Conservation (phyloP, 1,140 invertebrate genomes). For the Zaprionus ghesquierei region DNA sequence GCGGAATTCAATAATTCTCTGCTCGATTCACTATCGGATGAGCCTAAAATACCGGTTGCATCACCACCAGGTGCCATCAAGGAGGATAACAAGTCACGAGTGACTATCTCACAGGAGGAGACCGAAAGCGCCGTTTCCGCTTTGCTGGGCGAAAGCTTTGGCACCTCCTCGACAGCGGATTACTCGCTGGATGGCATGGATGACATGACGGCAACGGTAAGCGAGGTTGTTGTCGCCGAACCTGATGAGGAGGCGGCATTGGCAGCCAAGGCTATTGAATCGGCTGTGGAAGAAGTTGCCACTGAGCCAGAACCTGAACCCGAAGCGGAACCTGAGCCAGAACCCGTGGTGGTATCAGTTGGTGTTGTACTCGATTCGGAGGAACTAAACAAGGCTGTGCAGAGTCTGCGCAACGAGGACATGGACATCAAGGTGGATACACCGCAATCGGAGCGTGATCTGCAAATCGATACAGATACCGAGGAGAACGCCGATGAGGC, state of each 20-base stretch:
- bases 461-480: slow-evolving; percentile 94
- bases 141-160: slow-evolving; percentile 92
- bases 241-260: slow-evolving; percentile 73
- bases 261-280: slow-evolving; percentile 75
- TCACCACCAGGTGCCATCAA: slow-evolving; percentile 80
- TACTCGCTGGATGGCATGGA: slow-evolving; percentile 84
- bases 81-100: slow-evolving; percentile 89
- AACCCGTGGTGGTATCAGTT: slow-evolving; percentile 32
- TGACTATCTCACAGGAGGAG: slow-evolving; percentile 95
- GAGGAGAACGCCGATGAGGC: slow-evolving; percentile 88
- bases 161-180: slow-evolving; percentile 84
- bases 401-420: slow-evolving; percentile 89
- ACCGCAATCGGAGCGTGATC: slow-evolving; percentile 91
- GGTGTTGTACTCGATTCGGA: slow-evolving; percentile 85
- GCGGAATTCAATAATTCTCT: slow-evolving; percentile 83
- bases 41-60: slow-evolving; percentile 81
- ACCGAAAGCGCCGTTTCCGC: slow-evolving; percentile 96
- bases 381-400: slow-evolving; percentile 90
- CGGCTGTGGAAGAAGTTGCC: slow-evolving; percentile 48
- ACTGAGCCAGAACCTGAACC: slow-evolving; percentile 34
- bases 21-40: slow-evolving; percentile 77
- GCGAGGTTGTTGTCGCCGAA: slow-evolving; percentile 52
- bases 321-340: slow-evolving; percentile 45
- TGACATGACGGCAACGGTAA: slow-evolving; percentile 69
- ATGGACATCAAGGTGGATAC: slow-evolving; percentile 91